Conservation (phyloP, 2,888 invertebrate genomes). For the Griposia aprilina region DNA sequence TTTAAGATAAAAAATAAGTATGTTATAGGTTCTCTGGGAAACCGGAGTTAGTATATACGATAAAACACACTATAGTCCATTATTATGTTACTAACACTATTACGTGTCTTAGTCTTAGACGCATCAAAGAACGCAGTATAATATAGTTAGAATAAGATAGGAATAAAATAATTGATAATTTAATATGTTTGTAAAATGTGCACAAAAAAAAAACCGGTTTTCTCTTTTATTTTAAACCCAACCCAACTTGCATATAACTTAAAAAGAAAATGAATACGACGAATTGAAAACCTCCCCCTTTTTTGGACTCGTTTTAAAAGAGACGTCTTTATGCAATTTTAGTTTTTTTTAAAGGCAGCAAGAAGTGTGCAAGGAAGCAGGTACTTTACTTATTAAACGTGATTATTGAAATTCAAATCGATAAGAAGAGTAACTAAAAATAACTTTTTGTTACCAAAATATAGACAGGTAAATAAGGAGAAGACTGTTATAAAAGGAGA, state of each 20-base stretch:
- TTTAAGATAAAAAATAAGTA: not conserved
- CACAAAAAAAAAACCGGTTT: not conserved
- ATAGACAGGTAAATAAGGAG: not conserved
- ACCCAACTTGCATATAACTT: not conserved
- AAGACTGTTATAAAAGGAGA: not conserved
- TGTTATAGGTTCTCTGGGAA: not conserved
- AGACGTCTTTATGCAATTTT: not conserved
- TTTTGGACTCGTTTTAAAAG: not conserved
- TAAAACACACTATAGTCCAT: slow-evolving; percentile 13
- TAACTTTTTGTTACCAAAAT: not conserved
- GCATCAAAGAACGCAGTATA: not conserved
- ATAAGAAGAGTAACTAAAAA: too few species aligned
- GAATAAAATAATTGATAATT: not conserved
- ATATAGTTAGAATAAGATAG: slow-evolving; percentile 1
- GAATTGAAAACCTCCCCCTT: not conserved
- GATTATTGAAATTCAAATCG: not conserved
- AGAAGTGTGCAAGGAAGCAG: not conserved
- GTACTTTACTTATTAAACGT: not conserved
- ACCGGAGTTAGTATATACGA: not conserved
- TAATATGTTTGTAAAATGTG: slow-evolving; percentile 38
- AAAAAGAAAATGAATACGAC: not conserved
- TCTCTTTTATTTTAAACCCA: not conserved
- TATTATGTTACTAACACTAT: slow-evolving; percentile 16
- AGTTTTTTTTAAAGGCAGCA: not conserved
- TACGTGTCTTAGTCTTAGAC: not conserved